Evolutionary conservation across 2,888 invertebrate species (phyloP), one percentile per base, ranked within the genome.

Genomic region (Metopia argyrocephala): DNA sequence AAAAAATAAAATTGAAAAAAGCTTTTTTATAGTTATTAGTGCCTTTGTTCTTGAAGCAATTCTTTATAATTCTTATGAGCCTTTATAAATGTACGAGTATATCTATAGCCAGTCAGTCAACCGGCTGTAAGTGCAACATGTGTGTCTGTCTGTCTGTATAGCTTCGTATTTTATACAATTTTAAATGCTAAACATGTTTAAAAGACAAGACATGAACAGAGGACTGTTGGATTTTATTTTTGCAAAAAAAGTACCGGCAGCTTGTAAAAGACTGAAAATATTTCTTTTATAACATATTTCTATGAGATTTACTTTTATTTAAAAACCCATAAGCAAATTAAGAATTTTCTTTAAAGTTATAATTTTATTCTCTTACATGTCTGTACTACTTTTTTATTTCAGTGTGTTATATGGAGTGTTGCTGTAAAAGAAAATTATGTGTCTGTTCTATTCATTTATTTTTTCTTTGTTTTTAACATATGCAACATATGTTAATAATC

Each of bases 401-500:
- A 25, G 21, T 54, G 15, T 25, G 5, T n/a, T n/a, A n/a, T n/a
- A n/a, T 38, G 18, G n/a, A n/a, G n/a, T n/a, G n/a, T n/a, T n/a
- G n/a, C 9, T 31, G 9, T 74, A 9, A 68, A 61, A 62, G 69
- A 76, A 68, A 69, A 31, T n/a, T n/a, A 25, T 23, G 21, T n/a
- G 18, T 15, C 5, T 15, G 15, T 15, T 48, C 15, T n/a, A 15
- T 18, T n/a, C 18, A 31, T n/a, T 59, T 31, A 52, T 48, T 57
- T 23, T 57, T n/a, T n/a, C n/a, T n/a, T n/a, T n/a, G n/a, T n/a
- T n/a, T 18, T 56, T 56, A 71, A 76, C 61, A 76, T 79, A 76
- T 79, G 79, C 79, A 79, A 79, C 79, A 79, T 79, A 71, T 76
- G 76, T 66, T 71, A 54, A 75, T 69, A 70, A n/a, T n/a, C n/a